These are phyloP conservation scores for Harpagus bidentatus DNA, from an alignment of 2,113 vertebrate genomes.

Conservation along the genomic window DNA sequence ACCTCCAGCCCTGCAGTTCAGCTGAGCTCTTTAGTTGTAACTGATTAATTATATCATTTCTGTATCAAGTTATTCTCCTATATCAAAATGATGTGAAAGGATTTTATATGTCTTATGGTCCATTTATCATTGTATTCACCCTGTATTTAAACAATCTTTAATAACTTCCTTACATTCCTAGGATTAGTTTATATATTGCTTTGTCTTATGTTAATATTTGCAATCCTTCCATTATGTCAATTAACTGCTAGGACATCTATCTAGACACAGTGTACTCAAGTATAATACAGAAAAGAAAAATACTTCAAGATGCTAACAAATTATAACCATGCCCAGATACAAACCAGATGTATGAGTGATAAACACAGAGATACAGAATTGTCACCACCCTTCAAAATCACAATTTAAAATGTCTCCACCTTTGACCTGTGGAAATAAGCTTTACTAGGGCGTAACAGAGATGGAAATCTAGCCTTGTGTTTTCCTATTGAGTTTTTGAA, in stretches of 20 bases:
- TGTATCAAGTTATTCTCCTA: neutral
- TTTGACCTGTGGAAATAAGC: constrained; percentile 12
- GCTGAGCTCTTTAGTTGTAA: neutral
- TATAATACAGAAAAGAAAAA: constrained; percentile 59
- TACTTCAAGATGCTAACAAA: constrained; percentile 62
- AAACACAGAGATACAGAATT: constrained; percentile 57
- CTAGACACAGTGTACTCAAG: constrained; percentile 12
- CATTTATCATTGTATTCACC: neutral
- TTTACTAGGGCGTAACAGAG: neutral
- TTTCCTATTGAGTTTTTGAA: neutral
- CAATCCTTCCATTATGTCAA: constrained; percentile 17
- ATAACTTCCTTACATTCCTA: constrained; percentile 19
- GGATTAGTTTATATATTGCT: constrained; percentile 33
- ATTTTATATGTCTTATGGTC: neutral
- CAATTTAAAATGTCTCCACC: constrained; percentile 34
- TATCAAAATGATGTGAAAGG: neutral
- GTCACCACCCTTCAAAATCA: constrained; percentile 59
- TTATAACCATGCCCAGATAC: constrained; percentile 40
- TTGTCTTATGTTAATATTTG: constrained; percentile 58
- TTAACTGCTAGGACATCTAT: constrained; percentile 38
- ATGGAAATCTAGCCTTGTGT: neutral
- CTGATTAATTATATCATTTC: neutral
- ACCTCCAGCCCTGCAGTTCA: neutral
- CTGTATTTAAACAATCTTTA: constrained; percentile 12
- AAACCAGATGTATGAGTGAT: constrained; percentile 63